Evolutionary conservation across 2,113 vertebrate genomes (phyloP).

Genomic region (Rissa tridactyla): DNA sequence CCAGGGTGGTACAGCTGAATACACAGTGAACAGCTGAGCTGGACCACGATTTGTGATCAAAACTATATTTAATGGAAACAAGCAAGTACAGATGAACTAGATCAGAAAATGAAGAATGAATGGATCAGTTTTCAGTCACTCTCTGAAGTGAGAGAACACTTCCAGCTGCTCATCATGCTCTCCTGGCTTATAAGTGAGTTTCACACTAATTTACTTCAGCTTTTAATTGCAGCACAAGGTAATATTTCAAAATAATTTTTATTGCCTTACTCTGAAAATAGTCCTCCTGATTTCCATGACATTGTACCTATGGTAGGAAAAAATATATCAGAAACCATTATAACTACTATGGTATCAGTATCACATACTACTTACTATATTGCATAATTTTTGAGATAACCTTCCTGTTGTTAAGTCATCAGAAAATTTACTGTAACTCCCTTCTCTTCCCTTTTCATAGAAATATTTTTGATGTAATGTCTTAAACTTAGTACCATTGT

Average conservation of each 20-base stretch:
- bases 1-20: not conserved
- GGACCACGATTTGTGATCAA: not conserved
- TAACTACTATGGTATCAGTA: not conserved
- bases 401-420: not conserved
- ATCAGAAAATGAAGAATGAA: not conserved
- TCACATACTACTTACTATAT: not conserved
- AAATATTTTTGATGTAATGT: not conserved
- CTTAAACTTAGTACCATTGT: not conserved
- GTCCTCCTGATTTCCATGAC: not conserved
- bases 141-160: not conserved
- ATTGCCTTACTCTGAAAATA: not conserved
- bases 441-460: not conserved
- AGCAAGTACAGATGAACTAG: not conserved
- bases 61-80: not conserved
- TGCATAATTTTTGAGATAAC: not conserved
- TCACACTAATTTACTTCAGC: not conserved
- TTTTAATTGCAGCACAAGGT: not conserved
- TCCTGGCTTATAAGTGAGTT: not conserved
- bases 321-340: accelerated
- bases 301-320: not conserved
- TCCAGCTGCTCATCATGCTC: not conserved
- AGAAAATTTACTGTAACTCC: not conserved
- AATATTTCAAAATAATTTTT: not conserved
- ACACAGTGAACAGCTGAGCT: not conserved
- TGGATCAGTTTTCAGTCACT: not conserved